phyloP scores from a whole-genome alignment of 35 echinoderm and acorn worm genomes.

The Stichopus chloronotus region DNA sequence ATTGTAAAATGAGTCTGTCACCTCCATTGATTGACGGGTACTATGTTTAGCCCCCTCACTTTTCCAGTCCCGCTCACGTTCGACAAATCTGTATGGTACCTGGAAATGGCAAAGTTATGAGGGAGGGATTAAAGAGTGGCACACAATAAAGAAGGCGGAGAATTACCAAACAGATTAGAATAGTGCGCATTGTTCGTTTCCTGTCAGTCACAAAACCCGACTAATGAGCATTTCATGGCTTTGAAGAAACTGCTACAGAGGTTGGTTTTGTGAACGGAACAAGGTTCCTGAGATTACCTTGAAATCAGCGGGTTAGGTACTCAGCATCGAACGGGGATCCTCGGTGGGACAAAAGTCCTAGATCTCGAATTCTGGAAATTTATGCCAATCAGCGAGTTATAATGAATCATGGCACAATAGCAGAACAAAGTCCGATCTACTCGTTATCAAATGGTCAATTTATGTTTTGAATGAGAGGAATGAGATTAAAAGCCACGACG shows the following conservation, averaged over 20 bases:
- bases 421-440: conserved; percentile 14
- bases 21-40: neutral
- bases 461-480: neutral
- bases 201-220: conserved; percentile 15
- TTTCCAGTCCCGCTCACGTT: neutral
- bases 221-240: neutral
- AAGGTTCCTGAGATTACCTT: conserved; percentile 5
- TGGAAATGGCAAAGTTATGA: neutral
- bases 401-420: neutral
- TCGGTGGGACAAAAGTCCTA: neutral
- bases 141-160: conserved; percentile 34
- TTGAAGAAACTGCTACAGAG: no score
- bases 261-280: neutral
- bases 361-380: conserved; percentile 18
- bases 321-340: neutral
- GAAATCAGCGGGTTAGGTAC: conserved; percentile 18
- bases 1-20: conserved; percentile 56
- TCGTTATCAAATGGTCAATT: conserved; percentile 16
- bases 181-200: neutral
- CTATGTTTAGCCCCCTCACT: no score
- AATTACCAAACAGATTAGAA: conserved; percentile 44
- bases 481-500: neutral
- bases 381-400: conserved; percentile 26
- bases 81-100: neutral
- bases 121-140: conserved; percentile 20